Percentiles rank a stretch among this genome's conserved stretches.
These are phyloP conservation scores for Philereme vetulata DNA, from an alignment of 2,888 invertebrate species.

Conservation along the genomic window DNA sequence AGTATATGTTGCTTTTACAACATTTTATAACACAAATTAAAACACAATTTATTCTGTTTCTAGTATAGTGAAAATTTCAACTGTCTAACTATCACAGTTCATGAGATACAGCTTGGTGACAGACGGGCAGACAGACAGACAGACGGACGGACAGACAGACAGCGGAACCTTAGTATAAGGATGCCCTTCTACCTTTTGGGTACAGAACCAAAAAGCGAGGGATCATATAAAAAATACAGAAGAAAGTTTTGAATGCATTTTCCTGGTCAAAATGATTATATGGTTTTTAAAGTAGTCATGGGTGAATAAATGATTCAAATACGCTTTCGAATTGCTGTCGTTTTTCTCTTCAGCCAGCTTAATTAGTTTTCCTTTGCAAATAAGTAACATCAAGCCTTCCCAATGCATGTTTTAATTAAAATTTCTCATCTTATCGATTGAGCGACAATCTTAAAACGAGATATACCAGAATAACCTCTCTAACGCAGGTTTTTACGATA, in stretches of 20 bases:
- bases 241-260: background rate
- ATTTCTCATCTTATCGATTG: slow-evolving; percentile 22
- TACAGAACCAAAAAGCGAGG: too few relatives aligned
- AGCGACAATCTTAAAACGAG: slow-evolving; percentile 26
- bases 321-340: slow-evolving; percentile 5
- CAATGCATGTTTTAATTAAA: slow-evolving; percentile 33
- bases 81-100: too few relatives aligned
- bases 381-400: slow-evolving; percentile 11
- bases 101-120: too few relatives aligned
- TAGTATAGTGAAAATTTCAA: too few relatives aligned
- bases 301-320: slow-evolving; percentile 7
- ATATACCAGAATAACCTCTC: slow-evolving; percentile 31
- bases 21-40: too few relatives aligned
- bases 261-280: background rate
- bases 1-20: too few relatives aligned
- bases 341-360: slow-evolving; percentile 9
- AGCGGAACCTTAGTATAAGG: too few relatives aligned
- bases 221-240: background rate
- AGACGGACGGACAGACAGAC: too few relatives aligned
- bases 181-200: too few relatives aligned
- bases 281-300: slow-evolving; percentile 9
- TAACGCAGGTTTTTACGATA: slow-evolving; percentile 30
- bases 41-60: too few relatives aligned
- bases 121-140: too few relatives aligned
- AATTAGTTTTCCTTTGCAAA: slow-evolving; percentile 15